Evolutionary conservation across 2,888 invertebrate genomes (phyloP).

Genomic region (Lymantria monacha): DNA sequence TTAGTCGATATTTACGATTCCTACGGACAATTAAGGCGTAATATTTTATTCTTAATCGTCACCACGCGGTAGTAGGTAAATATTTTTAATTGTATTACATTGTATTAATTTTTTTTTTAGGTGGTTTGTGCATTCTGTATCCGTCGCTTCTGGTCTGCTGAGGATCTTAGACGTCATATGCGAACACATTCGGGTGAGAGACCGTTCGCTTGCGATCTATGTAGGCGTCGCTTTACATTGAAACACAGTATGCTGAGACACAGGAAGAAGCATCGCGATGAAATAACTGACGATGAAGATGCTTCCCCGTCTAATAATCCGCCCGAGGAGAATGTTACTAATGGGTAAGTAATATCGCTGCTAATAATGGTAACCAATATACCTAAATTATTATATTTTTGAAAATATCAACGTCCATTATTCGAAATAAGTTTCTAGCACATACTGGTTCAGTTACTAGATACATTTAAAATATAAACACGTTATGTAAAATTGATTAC

Average conservation of each 20-base stretch:
- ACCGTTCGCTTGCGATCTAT: conserved; percentile 95
- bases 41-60: no score
- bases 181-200: conserved; percentile 95
- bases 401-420: no score
- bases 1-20: no score
- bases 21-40: no score
- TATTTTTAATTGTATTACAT: background rate
- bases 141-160: conserved; percentile 97
- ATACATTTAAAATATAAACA: no score
- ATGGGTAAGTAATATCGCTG: conserved; percentile 53
- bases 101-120: conserved; percentile 50
- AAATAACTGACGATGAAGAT: conserved; percentile 82
- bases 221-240: conserved; percentile 92
- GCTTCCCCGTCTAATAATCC: conserved; percentile 70
- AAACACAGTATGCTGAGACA: conserved; percentile 98
- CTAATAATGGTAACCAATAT: background rate
- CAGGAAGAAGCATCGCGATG: conserved; percentile 90
- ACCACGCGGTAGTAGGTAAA: no score
- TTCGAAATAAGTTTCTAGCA: no score
- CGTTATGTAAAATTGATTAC: no score
- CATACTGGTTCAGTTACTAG: no score
- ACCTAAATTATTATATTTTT: no score
- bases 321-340: conserved; percentile 59
- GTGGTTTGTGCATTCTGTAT: conserved; percentile 96
- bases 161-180: conserved; percentile 96